Evolutionary conservation across 2,888 invertebrate species (phyloP).

Genomic region (Coecobrya sp.): DNA sequence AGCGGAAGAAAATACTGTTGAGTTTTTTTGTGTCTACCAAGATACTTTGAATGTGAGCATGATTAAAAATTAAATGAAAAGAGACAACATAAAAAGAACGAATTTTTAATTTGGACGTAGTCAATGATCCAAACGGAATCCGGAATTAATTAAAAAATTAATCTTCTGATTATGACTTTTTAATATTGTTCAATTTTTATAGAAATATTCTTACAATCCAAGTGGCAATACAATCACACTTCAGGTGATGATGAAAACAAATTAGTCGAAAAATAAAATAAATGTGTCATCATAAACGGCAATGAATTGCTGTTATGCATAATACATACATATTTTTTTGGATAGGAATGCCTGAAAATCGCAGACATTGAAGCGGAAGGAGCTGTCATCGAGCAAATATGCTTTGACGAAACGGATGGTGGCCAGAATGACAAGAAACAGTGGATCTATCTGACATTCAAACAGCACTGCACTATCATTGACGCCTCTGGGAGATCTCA

Average conservation of each 20-base stretch:
- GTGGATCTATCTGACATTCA: constrained; percentile 86
- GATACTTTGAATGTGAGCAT: constrained; percentile 81
- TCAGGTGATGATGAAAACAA: constrained; percentile 80
- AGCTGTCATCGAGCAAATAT: constrained; percentile 82
- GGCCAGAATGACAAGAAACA: constrained; percentile 85
- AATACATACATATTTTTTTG: neutral
- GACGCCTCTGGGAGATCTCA: constrained; percentile 85
- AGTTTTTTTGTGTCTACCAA: constrained; percentile 84
- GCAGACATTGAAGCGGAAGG: constrained; percentile 85
- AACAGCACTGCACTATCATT: constrained; percentile 83
- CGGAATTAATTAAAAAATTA: constrained; percentile 75
- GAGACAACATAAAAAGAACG: neutral
- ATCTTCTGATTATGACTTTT: neutral
- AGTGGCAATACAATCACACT: constrained; percentile 83
- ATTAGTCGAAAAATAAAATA: too few species aligned
- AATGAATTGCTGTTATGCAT: too few species aligned
- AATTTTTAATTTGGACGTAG: constrained; percentile 56
- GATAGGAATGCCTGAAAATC: constrained; percentile 83
- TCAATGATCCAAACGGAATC: constrained; percentile 63
- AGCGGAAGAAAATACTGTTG: constrained; percentile 80
- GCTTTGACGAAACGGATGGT: constrained; percentile 84
- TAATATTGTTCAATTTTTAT: neutral
- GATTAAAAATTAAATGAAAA: neutral
- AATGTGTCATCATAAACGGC: too few species aligned
- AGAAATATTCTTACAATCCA: constrained; percentile 86